Evolutionary conservation across 1,140 invertebrate genomes (phyloP).

Genomic region (Bradysia coprophila): DNA sequence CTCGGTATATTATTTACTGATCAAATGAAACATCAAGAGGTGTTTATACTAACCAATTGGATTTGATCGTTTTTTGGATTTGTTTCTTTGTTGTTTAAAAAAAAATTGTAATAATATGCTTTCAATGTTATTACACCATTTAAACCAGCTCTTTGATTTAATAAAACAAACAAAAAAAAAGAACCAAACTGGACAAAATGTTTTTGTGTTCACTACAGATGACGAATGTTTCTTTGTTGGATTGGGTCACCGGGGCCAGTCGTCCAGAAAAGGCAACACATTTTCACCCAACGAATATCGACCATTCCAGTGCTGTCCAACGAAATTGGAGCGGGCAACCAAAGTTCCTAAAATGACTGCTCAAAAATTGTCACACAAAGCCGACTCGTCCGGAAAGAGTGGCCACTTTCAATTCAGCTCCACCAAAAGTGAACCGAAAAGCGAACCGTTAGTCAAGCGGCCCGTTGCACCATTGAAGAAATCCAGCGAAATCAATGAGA

Average conservation of each 20-base stretch:
- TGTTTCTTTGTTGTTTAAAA: neutral
- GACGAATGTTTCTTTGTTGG: slow-evolving; percentile 90
- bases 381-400: slow-evolving; percentile 7
- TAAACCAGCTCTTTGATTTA: too few species aligned
- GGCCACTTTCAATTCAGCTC: slow-evolving; percentile 1
- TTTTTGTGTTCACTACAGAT: slow-evolving; percentile 46
- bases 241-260: slow-evolving; percentile 38
- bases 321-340: slow-evolving; percentile 41
- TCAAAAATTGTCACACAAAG: slow-evolving; percentile 19
- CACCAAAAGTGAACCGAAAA: neutral
- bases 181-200: slow-evolving; percentile 33
- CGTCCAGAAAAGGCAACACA: slow-evolving; percentile 42
- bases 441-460: neutral
- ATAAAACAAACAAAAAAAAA: slow-evolving; percentile 4
- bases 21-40: too few species aligned
- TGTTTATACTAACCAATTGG: too few species aligned
- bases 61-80: neutral
- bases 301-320: slow-evolving; percentile 79
- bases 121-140: neutral
- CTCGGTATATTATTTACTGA: too few species aligned
- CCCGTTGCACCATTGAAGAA: neutral
- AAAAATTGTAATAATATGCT: slow-evolving; percentile 5
- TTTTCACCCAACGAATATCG: slow-evolving; percentile 59
- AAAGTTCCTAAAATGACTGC: slow-evolving; percentile 26
- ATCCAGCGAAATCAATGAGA: neutral